Evolutionary conservation across 2,888 invertebrate genomes (phyloP).

Genomic region (Drosophila falleni): DNA sequence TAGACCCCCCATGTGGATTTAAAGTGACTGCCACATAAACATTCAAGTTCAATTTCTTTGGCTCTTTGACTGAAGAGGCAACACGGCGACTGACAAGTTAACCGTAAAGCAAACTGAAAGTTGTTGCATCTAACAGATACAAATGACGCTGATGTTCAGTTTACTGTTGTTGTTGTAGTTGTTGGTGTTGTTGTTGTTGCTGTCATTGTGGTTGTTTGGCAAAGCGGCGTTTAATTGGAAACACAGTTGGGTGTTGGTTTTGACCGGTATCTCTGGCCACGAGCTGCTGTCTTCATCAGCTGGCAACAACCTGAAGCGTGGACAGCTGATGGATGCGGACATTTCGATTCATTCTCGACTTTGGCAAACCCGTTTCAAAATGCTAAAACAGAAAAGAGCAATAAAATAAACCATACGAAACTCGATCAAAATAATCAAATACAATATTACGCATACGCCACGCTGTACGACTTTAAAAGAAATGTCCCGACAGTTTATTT

Average conservation of each 20-base stretch:
- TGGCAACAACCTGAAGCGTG: slow-evolving; percentile 47
- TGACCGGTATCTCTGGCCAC: slow-evolving; percentile 65
- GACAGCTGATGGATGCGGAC: slow-evolving; percentile 80
- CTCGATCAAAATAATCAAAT: slow-evolving; percentile 40
- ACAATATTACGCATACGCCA: slow-evolving; percentile 78
- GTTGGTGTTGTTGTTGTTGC: slow-evolving; percentile 29
- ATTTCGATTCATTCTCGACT: slow-evolving; percentile 60
- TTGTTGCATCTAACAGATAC: slow-evolving; percentile 67
- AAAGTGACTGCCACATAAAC: slow-evolving; percentile 65
- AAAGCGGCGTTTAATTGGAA: slow-evolving; percentile 77
- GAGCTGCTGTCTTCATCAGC: slow-evolving; percentile 68
- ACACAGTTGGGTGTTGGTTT: slow-evolving; percentile 80
- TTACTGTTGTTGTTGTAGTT: slow-evolving; percentile 2
- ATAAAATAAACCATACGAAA: slow-evolving; percentile 13
- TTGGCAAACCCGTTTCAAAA: slow-evolving; percentile 56
- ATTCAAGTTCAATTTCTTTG: slow-evolving; percentile 77
- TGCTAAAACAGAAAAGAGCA: not conserved
- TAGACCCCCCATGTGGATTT: slow-evolving; percentile 45
- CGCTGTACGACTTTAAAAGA: slow-evolving; percentile 38
- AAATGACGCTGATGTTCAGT: slow-evolving; percentile 39
- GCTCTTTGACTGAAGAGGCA: slow-evolving; percentile 22
- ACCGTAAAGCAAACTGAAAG: slow-evolving; percentile 79
- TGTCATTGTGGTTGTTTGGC: slow-evolving; percentile 46
- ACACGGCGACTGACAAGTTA: slow-evolving; percentile 39
- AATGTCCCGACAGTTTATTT: slow-evolving; percentile 45